These are phyloP conservation scores for Aurelia coerulea DNA, from an alignment of 30 jellyfish, hydroid and myxozoan genomes.

Conservation along the genomic window DNA sequence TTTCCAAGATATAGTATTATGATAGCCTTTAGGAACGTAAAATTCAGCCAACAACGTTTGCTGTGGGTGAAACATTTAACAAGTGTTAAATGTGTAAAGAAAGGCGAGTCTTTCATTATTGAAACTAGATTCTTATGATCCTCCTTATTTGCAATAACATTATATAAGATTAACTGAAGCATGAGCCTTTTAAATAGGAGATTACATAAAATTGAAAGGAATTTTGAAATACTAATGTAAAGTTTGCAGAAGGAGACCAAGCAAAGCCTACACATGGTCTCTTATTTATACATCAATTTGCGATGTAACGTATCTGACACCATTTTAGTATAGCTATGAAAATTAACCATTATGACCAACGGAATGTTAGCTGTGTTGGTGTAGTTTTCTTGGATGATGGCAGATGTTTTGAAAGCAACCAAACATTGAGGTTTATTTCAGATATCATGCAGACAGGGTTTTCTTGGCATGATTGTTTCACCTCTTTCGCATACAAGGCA, in stretches of 20 bases:
- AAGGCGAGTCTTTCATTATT: conserved; percentile 50
- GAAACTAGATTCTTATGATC: conserved; percentile 45
- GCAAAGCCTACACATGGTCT: conserved; percentile 17
- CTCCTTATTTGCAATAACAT: conserved; percentile 56
- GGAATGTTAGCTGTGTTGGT: background rate
- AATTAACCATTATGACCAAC: conserved; percentile 3
- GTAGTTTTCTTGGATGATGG: background rate
- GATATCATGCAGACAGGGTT: background rate
- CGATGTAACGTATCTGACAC: conserved; percentile 43
- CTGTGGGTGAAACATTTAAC: conserved; percentile 21
- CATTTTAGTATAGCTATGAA: background rate
- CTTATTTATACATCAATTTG: conserved; percentile 31
- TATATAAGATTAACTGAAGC: conserved; percentile 30
- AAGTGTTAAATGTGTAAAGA: conserved; percentile 47
- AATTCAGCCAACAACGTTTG: too few relatives aligned
- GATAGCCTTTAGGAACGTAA: too few relatives aligned
- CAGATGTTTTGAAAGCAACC: background rate
- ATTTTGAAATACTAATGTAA: conserved; percentile 49
- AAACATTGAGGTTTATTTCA: background rate
- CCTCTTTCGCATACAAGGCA: too few relatives aligned
- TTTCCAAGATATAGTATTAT: too few relatives aligned
- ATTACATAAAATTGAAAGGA: conserved; percentile 52
- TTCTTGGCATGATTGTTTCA: background rate
- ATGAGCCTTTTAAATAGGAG: conserved; percentile 44
- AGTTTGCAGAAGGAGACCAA: conserved; percentile 35